Base-by-base conservation (phyloP, 2,113 vertebrate genomes). In the Osmerus eperlanus region DNA sequence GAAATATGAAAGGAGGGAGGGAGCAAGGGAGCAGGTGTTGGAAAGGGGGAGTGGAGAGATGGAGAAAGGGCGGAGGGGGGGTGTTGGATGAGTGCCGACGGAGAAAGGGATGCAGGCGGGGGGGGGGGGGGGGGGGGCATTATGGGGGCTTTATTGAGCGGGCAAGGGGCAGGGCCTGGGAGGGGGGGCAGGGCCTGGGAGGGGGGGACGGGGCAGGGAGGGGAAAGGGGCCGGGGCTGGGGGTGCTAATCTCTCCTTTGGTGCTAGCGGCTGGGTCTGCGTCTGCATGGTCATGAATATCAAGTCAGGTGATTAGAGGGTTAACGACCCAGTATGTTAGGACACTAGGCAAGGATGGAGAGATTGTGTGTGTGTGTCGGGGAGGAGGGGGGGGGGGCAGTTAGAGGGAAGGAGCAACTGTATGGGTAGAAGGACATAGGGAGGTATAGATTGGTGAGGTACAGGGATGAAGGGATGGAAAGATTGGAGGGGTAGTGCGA, bases 1-100 rank as follows among this genome's bases (percentile, higher is more conserved):
- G 70, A 19, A n/a, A 23, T 67, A n/a, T 56, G 55, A 54, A 23
- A 41, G 73, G n/a, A 14, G 72, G 73, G n/a, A 14, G 72, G 51
- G 47, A 14, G 32, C 52, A 55, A 75, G 61, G 75, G 70, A 80
- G 78, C 70, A 84, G 83, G 79, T 83, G 78, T 78, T 56, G 0
- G 63, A 47, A 59, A 16, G 54, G 53, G 64, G 16, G 36, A 19
- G 32, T 41, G 4, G 59, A 47, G 5, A 11, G 28, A 47, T 11
- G 23, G 21, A 29, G 28, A 3, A 13, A 28, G 61, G 14, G 25
- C 7, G 19, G 18, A 18, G 65, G 47, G 41, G 19, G 9, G 19
- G 19, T 25, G 47, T 66, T 66, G 64, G 64, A 29, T 54, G 66
- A 23, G 51, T 59, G 68, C 67, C 55, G 47, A 67, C 41, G 70